Percentiles rank a stretch among this genome's conserved stretches.
phyloP scores from a whole-genome alignment of 2,888 invertebrate genomes.

The Andrena flavipes region DNA sequence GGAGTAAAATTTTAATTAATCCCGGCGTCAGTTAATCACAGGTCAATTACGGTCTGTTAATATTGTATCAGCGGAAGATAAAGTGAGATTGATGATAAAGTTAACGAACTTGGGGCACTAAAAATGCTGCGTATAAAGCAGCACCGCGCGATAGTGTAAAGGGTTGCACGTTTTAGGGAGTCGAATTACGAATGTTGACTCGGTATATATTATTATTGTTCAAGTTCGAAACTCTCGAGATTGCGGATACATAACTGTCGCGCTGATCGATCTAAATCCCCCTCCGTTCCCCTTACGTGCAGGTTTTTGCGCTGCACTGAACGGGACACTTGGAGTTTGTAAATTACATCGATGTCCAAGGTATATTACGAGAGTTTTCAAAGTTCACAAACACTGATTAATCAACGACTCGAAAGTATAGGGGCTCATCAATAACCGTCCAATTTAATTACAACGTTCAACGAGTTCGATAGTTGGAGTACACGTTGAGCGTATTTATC shows the following conservation, averaged over 20 bases:
- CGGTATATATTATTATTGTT: constrained; percentile 8
- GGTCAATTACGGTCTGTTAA: constrained; percentile 33
- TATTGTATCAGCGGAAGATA: constrained; percentile 33
- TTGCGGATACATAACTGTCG: not conserved
- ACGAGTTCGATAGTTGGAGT: constrained; percentile 29
- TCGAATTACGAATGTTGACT: constrained; percentile 1
- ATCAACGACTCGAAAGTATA: constrained; percentile 32
- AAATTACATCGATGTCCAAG: constrained; percentile 20
- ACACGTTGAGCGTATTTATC: constrained; percentile 19
- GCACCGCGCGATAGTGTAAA: not conserved
- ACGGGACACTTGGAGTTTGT: not conserved
- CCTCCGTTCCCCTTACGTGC: not conserved
- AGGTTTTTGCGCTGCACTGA: not conserved
- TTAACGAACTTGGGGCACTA: constrained; percentile 14
- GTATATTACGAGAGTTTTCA: constrained; percentile 8
- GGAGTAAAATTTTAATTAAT: constrained; percentile 46
- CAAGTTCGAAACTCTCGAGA: not conserved
- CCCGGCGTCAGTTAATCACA: constrained; percentile 40
- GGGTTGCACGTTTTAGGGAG: not conserved
- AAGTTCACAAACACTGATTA: constrained; percentile 45
- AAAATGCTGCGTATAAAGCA: not conserved
- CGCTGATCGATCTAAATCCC: constrained; percentile 4
- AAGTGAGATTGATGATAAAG: constrained; percentile 37
- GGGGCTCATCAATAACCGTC: constrained; percentile 43
- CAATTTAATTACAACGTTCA: constrained; percentile 43